Evolutionary conservation across 2,888 invertebrate genomes (phyloP), one percentile per base, ranked within the genome.

Genomic region (Tupiocoris notatus): DNA sequence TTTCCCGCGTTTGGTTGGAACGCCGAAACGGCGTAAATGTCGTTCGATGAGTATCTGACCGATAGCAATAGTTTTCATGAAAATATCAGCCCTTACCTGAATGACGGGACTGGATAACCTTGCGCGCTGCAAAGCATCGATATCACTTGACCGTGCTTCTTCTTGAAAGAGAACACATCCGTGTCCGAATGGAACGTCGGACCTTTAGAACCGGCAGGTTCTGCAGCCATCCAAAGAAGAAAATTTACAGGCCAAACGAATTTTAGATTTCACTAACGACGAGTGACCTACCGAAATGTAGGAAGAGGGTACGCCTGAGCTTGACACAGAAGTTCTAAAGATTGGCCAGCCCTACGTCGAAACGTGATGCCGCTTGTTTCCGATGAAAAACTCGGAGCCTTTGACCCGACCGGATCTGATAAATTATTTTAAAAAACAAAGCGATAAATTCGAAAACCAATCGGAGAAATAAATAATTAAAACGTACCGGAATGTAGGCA

Each of bases 261-360:
- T 63, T 59, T 59, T 6, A 77, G 23, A 77, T 64, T 57, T 59
- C n/a, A 66, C 6, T 54, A 54, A 77, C 12, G 3, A 7, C 39
- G 6, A 39, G 12, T 7, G 82, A 81, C 85, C 83, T 85, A 89
- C 88, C 87, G 87, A 85, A 86, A 88, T 73, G 82, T 82, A 2
- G 88, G 88, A 59, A 87, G 85, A 77, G 88, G 88, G 83, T 87
- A 91, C 81, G 89, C 90, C 86, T 92, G 91, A 80, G 91, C 91
- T 70, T 90, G 89, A 83, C 91, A 92, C 82, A 80, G 75, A 58
- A 82, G 77, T 20, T 79, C 79, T 59, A 63, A 21, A 6, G 63
- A 63, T 63, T 63, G 63, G 16, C 20, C 63, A 21, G 22, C 9
- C 22, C 22, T 63, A 21, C 63, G 63, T 20, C 63, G 63, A 78